A percentile compares a stretch with the other conserved stretches of the same genome.
phyloP scores from a whole-genome alignment of 92 coral and sea anemone genomes.

The Hydrozoanthus gracilis region DNA sequence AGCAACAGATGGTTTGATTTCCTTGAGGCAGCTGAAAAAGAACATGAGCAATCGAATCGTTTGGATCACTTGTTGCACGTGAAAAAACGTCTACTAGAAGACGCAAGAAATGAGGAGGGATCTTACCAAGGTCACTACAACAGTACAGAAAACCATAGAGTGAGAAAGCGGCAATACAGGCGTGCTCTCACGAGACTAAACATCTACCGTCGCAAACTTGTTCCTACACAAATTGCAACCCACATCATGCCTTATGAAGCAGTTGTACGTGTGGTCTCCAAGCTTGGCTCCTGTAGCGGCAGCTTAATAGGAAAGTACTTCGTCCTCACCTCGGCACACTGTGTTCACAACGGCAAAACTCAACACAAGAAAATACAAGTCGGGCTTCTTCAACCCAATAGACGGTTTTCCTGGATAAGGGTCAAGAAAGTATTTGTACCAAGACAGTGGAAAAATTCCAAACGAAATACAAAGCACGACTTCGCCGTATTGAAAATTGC shows the following conservation, averaged over 20 bases:
- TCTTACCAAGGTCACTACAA: background rate
- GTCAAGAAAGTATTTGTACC: conserved; percentile 4
- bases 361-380: conserved; percentile 13
- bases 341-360: conserved; percentile 34
- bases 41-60: background rate
- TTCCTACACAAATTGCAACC: background rate
- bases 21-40: background rate
- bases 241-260: conserved; percentile 35
- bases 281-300: conserved; percentile 8
- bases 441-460: conserved; percentile 1
- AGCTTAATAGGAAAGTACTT: conserved; percentile 14
- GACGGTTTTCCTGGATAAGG: background rate
- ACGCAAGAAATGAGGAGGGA: background rate
- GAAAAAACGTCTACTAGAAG: background rate
- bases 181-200: background rate
- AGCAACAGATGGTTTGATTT: background rate
- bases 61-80: background rate
- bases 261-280: conserved; percentile 17
- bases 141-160: background rate
- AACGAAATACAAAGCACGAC: conserved; percentile 9
- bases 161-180: background rate
- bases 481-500: conserved; percentile 23
- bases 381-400: conserved; percentile 30
- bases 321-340: conserved; percentile 26
- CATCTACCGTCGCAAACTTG: background rate